Evolutionary conservation across 1,140 invertebrate genomes (phyloP).

Genomic region (Scaptomyza montana): DNA sequence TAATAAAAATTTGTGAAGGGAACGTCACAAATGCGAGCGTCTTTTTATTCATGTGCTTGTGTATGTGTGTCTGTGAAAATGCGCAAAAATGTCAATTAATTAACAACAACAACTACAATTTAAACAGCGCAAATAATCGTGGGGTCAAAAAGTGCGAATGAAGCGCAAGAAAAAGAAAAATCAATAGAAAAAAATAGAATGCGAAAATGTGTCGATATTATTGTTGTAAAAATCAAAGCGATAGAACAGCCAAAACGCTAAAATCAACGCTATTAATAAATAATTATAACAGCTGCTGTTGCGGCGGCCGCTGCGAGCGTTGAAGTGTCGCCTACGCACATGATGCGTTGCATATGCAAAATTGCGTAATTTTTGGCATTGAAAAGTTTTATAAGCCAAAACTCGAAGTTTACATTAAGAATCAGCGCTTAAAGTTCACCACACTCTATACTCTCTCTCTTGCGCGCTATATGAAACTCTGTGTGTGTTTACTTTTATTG

Average conservation of each 20-base stretch:
- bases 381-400: constrained; percentile 24
- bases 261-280: constrained; percentile 64
- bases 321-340: constrained; percentile 46
- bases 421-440: constrained; percentile 57
- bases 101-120: constrained; percentile 42
- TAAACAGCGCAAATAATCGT: constrained; percentile 50
- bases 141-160: constrained; percentile 72
- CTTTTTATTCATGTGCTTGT: not conserved
- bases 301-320: constrained; percentile 19
- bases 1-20: constrained; percentile 1
- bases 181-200: constrained; percentile 62
- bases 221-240: constrained; percentile 43
- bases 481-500: constrained; percentile 36
- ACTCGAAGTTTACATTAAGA: constrained; percentile 43
- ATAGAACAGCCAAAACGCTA: constrained; percentile 35
- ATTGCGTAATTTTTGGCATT: constrained; percentile 69
- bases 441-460: constrained; percentile 14
- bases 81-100: constrained; percentile 75
- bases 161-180: constrained; percentile 80
- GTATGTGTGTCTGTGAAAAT: constrained; percentile 39
- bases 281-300: constrained; percentile 34
- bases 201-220: constrained; percentile 67
- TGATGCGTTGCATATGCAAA: constrained; percentile 64
- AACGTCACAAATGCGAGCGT: constrained; percentile 24
- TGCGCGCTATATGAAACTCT: constrained; percentile 20